Conservation (phyloP, 2,797 vertebrate genomes). For the Carduelis carduelis region DNA sequence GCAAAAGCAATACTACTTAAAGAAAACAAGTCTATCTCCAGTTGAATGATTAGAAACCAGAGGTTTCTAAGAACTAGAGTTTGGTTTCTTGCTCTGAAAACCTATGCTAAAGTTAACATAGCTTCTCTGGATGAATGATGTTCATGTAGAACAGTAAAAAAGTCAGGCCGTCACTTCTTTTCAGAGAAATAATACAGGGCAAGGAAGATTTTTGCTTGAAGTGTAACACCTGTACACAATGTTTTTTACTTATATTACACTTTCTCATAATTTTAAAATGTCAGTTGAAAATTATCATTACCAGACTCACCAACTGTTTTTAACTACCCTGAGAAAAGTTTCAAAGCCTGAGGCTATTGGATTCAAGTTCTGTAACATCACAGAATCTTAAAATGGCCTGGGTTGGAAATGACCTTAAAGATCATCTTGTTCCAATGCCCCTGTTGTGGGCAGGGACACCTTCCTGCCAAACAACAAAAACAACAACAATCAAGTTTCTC, state of each 20-base stretch:
- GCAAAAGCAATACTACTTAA: background rate
- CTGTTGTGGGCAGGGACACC: background rate
- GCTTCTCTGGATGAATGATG: background rate
- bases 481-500: background rate
- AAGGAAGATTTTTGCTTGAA: background rate
- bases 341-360: background rate
- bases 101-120: background rate
- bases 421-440: accelerated
- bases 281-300: background rate
- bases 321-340: background rate
- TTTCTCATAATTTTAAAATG: background rate
- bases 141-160: background rate
- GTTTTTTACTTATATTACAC: background rate
- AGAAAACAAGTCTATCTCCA: background rate
- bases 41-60: background rate
- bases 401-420: background rate
- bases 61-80: background rate
- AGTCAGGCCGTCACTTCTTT: background rate
- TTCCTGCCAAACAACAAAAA: background rate
- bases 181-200: background rate
- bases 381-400: background rate
- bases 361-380: background rate
- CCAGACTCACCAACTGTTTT: background rate
- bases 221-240: background rate
- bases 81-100: background rate